Evolutionary conservation across 2,113 vertebrate genomes (phyloP).

Genomic region (Neopipo cinnamomea): DNA sequence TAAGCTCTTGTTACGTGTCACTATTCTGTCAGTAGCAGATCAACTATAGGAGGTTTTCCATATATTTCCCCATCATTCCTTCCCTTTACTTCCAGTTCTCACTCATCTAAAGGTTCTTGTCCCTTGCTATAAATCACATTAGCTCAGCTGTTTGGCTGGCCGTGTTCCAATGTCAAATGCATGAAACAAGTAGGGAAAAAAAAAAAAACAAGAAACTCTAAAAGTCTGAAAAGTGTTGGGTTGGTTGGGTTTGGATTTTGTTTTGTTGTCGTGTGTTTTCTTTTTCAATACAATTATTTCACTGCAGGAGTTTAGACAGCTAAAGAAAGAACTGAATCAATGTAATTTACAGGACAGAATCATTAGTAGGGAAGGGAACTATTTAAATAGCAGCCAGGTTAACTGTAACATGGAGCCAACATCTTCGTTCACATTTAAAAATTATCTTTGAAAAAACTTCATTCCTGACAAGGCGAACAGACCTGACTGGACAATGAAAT

Average conservation of each 20-base stretch:
- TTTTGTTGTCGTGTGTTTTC: not conserved
- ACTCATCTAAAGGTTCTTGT: conserved; percentile 4
- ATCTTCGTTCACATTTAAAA: not conserved
- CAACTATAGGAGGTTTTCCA: conserved; percentile 7
- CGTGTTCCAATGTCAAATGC: not conserved
- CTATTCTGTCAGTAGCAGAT: conserved; percentile 47
- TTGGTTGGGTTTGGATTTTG: not conserved
- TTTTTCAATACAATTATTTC: not conserved
- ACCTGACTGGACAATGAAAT: not conserved
- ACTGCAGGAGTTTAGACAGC: not conserved
- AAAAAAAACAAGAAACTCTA: not conserved
- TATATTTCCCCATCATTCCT: not conserved
- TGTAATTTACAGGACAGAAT: not conserved
- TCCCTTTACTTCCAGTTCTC: conserved; percentile 9
- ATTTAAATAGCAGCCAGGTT: not conserved
- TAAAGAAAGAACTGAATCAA: not conserved
- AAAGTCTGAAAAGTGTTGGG: not conserved
- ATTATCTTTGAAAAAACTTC: not conserved
- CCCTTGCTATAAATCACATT: not conserved
- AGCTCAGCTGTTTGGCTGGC: not conserved
- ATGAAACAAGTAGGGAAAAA: not conserved
- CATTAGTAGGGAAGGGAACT: not conserved
- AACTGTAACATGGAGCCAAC: not conserved
- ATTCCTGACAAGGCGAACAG: not conserved
- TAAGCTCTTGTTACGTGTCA: conserved; percentile 36